Evolutionary conservation across 2,797 vertebrate species (phyloP).

Genomic region (Leuciscus waleckii): DNA sequence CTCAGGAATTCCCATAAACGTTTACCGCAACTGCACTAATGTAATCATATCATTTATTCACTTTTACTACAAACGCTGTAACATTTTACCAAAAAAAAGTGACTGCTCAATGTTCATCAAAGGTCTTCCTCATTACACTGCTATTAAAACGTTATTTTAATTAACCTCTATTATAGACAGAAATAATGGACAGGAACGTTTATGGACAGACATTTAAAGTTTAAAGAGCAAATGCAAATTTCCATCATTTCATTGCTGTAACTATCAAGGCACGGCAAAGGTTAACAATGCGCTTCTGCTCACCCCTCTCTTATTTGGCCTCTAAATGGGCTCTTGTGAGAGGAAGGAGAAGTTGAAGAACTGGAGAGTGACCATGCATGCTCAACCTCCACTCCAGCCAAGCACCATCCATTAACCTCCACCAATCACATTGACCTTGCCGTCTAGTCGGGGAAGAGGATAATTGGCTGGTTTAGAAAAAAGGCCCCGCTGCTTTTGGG

Average conservation of each 20-base stretch:
- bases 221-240: constrained; percentile 53
- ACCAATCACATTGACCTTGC: constrained; percentile 84
- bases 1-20: background rate
- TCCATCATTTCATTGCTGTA: constrained; percentile 44
- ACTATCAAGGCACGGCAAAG: constrained; percentile 49
- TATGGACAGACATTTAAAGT: constrained; percentile 2
- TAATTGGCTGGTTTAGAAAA: constrained; percentile 55
- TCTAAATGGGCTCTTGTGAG: constrained; percentile 62
- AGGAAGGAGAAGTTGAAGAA: constrained; percentile 68
- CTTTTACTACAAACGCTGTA: background rate
- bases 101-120: background rate
- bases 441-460: constrained; percentile 68
- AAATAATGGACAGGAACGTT: background rate
- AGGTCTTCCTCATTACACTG: background rate
- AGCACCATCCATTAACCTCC: constrained; percentile 81
- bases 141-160: constrained; percentile 12
- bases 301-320: constrained; percentile 52
- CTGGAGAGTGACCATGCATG: constrained; percentile 78
- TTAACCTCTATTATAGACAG: constrained; percentile 6
- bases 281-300: constrained; percentile 60
- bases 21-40: background rate
- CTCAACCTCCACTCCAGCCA: constrained; percentile 76
- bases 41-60: background rate
- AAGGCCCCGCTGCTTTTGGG: constrained; percentile 40
- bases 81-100: background rate